These are phyloP conservation scores for Macrotis lagotis DNA, from an alignment of 2,113 vertebrate genomes.

Conservation along the genomic window DNA sequence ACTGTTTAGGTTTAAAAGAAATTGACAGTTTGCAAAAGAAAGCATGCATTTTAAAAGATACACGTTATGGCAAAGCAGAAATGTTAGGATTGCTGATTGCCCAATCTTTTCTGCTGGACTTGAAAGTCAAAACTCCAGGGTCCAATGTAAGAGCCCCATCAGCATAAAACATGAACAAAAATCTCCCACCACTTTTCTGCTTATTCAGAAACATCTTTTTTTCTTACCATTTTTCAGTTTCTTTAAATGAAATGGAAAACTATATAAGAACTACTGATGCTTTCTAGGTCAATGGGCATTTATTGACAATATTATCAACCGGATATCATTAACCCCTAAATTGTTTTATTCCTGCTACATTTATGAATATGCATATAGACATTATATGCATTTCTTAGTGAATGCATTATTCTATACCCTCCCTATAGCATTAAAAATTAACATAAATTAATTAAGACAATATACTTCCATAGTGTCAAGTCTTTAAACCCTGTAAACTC, in stretches of 20 bases:
- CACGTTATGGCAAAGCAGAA: conserved; percentile 10
- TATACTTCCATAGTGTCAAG: conserved; percentile 74
- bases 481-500: conserved; percentile 51
- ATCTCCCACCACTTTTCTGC: conserved; percentile 7
- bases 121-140: conserved; percentile 49
- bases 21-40: conserved; percentile 81
- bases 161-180: conserved; percentile 22
- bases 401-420: conserved; percentile 51
- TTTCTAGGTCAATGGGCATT: conserved; percentile 33
- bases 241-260: conserved; percentile 26
- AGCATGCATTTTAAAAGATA: conserved; percentile 78
- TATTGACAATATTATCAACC: conserved; percentile 55
- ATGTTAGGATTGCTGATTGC: background rate
- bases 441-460: conserved; percentile 70
- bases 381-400: background rate
- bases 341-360: conserved; percentile 37
- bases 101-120: background rate
- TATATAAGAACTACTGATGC: conserved; percentile 11
- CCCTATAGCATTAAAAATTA: conserved; percentile 73
- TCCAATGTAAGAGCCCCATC: conserved; percentile 73
- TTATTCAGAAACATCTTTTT: conserved; percentile 3
- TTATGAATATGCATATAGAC: background rate
- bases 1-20: conserved; percentile 38
- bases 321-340: conserved; percentile 52
- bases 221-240: conserved; percentile 27